These are phyloP conservation scores for Idaea dimidiata DNA, from an alignment of 2,888 invertebrate genomes.

Conservation along the genomic window DNA sequence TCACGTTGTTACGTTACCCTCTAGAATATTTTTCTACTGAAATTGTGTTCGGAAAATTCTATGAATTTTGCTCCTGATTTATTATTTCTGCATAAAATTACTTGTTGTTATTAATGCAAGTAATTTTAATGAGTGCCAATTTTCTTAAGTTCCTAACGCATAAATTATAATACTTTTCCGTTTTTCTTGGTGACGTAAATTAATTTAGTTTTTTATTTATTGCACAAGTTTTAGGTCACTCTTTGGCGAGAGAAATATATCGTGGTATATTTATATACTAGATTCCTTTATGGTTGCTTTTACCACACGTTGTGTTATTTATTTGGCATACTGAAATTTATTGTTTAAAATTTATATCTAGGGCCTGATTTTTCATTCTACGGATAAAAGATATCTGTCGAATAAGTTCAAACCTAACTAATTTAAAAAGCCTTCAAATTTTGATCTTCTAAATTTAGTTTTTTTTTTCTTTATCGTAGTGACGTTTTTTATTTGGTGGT, in stretches of 20 bases:
- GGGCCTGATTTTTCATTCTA: too few species aligned
- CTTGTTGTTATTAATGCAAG: background rate
- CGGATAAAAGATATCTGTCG: too few species aligned
- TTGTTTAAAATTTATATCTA: background rate
- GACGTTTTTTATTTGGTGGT: too few species aligned
- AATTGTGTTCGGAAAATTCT: background rate
- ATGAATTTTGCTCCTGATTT: background rate
- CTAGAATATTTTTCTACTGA: background rate
- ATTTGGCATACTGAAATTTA: background rate
- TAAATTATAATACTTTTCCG: background rate
- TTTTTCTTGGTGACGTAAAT: background rate
- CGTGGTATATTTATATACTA: background rate
- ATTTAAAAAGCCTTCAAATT: too few species aligned
- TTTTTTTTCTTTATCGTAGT: too few species aligned
- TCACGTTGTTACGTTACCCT: background rate
- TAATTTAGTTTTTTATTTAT: background rate
- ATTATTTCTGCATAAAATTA: background rate
- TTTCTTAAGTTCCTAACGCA: background rate
- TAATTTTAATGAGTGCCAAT: background rate
- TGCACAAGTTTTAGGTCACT: background rate
- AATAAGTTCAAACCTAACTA: too few species aligned
- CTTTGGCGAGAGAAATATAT: background rate
- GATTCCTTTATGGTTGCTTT: background rate
- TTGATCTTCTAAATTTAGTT: too few species aligned
- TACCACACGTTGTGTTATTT: background rate